Base-by-base conservation (phyloP, 2,797 vertebrate species). In the Ptychobarbus kaznakovi region DNA sequence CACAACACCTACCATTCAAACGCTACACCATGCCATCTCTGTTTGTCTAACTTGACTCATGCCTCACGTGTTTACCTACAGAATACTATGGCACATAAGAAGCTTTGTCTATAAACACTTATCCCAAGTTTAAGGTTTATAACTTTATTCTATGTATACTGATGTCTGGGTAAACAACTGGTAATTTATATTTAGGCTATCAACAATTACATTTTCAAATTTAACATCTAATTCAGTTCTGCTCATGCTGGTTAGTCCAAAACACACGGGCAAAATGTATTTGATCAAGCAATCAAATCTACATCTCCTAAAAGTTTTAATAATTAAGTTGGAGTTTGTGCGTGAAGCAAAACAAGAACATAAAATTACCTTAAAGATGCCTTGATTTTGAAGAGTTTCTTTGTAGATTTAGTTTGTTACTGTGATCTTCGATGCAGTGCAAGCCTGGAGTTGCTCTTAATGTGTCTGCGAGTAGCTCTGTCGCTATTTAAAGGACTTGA, bases 401-500 rank as follows among this genome's bases (percentile, higher is more conserved):
- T 74, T 28, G 42, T 42, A 65, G 46, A 42, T n/a, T 68, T 81
- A 32, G 20, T n/a, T 44, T 20, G 73, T 79, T 38, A 74, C 40
- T 25, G 32, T 69, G 35, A 58, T 79, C 76, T 56, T 73, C 63
- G 58, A 7, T 76, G 79, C 85, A 49, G 72, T 53, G 77, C 63
- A 80, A 80, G 86, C 72, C 73, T 32, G 81, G 75, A 72, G 53
- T 22, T 61, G 51, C 16, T 65, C 82, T 82, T 56, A 80, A 13
- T 68, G 82, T 90, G 58, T 89, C 87, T 89, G 72, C 49, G 75
- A 49, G 35, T 5, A 66, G 51, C 38, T 63, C 72, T 35, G 74
- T 38, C 1, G 25, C 86, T 90, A 89, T 93, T 93, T 95, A 94
- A 91, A 92, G 80, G 9, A 12, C 56, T 85, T 18, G n/a, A 86